phyloP scores from a whole-genome alignment of 2,113 vertebrate species.

The Bombycilla garrulus region DNA sequence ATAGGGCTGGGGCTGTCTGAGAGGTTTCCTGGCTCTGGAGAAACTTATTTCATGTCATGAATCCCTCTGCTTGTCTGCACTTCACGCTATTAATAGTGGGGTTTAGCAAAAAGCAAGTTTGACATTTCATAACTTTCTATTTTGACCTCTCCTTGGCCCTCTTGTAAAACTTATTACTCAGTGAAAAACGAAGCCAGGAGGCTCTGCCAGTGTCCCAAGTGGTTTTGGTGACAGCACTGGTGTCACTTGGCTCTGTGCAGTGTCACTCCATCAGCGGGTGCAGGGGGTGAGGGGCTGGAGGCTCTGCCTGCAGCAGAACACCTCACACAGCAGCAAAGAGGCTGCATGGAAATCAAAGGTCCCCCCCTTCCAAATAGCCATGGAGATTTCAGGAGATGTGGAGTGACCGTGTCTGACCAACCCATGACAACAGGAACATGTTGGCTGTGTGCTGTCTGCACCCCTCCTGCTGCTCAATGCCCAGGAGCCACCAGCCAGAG shows the following conservation, averaged over 20 bases:
- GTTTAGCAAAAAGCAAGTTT: not conserved
- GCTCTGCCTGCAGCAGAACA: not conserved
- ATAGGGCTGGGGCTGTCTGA: not conserved
- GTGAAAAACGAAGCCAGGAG: not conserved
- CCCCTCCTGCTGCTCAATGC: not conserved
- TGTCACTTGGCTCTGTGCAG: accelerated
- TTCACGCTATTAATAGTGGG: accelerated
- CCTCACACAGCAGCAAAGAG: not conserved
- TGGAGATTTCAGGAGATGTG: not conserved
- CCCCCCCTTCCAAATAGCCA: accelerated
- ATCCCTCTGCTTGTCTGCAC: not conserved
- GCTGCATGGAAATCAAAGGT: accelerated
- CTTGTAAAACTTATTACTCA: not conserved
- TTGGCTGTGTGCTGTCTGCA: not conserved
- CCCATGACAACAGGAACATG: accelerated
- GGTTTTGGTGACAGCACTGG: not conserved
- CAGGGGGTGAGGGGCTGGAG: not conserved
- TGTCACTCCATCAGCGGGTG: not conserved
- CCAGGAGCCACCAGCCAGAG: not conserved
- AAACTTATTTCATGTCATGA: not conserved
- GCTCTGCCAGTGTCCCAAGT: accelerated
- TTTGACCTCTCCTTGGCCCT: not conserved
- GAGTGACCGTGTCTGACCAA: accelerated
- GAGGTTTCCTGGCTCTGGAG: not conserved
- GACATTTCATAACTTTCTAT: not conserved